Evolutionary conservation across 2,888 invertebrate genomes (phyloP), one percentile per base, ranked within the genome.

Genomic region (Xestia sexstrigata): DNA sequence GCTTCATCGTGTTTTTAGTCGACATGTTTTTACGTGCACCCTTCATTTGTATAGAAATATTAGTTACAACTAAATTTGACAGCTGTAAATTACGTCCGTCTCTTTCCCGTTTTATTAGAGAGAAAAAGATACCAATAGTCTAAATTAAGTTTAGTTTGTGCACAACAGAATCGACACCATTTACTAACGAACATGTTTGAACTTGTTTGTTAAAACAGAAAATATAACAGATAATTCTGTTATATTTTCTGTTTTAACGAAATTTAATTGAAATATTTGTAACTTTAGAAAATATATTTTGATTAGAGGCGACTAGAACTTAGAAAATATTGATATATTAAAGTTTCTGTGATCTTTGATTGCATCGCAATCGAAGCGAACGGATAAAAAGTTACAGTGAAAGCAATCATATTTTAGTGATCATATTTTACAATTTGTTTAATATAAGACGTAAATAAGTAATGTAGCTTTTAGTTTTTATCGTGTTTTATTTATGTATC

Each of bases 241-340:
- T 11, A 70, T 26, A 69, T 69, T 70, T 66, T 83, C 39, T 67
- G 1, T 13, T 55, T 45, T 42, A 66, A 39, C 4, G 52, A 77
- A 77, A 82, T 70, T 17, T 49, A 45, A 55, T 58, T 15, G 4
- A 70, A 70, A 49, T 39, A 58, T 42, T 52, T 71, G 55, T 42
- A 55, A 6, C 26, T 68, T 67, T 23, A 55, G 30, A 69, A 60
- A 76, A 42, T 30, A 69, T 45, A 52, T 60, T 71, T 77, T 85
- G 85, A 83, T 81, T 77, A 81, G 58, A 81, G 52, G 69, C 20
- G 35, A 71, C 49, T 55, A 42, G 30, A 69, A 65, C 26, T 62
- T 65, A 9, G 52, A 65, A 60, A 74, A 62, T 6, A 71, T 63
- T 62, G 39, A 60, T 11, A 65, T 20, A 47, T 49, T 71, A 45